A percentile compares a stretch with the other conserved stretches of the same genome.
Conservation (phyloP, 1,140 invertebrate genomes). For the Plodia interpunctella region DNA sequence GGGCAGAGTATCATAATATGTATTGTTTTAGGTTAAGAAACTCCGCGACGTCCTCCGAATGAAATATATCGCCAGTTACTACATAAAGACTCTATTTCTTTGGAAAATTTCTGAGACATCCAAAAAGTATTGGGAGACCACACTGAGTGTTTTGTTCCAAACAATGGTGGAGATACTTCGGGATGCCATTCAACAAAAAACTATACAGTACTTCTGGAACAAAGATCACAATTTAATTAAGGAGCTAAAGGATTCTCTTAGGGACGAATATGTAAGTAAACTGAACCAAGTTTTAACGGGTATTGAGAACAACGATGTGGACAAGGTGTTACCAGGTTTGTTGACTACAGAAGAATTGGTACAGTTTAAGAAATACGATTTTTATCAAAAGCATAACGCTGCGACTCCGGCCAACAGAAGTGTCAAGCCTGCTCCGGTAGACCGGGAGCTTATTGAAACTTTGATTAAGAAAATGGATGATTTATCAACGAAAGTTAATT, state of each 20-base stretch:
- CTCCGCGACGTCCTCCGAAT: constrained; percentile 62
- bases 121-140: constrained; percentile 59
- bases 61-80: constrained; percentile 72
- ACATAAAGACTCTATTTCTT: constrained; percentile 75
- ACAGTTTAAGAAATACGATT: constrained; percentile 40
- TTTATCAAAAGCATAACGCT: constrained; percentile 4
- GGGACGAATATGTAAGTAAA: constrained; percentile 39
- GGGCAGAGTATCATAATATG: not conserved
- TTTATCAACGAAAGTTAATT: not conserved
- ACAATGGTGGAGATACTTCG: constrained; percentile 64
- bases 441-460: not conserved
- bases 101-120: constrained; percentile 56
- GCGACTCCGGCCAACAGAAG: not conserved
- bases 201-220: constrained; percentile 74
- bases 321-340: constrained; percentile 31
- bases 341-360: constrained; percentile 36
- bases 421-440: not conserved
- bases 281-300: constrained; percentile 38
- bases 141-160: constrained; percentile 59
- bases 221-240: constrained; percentile 60
- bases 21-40: constrained; percentile 60
- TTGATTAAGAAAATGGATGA: constrained; percentile 3
- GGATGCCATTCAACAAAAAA: constrained; percentile 42
- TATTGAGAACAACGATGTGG: constrained; percentile 39
- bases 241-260: constrained; percentile 29